phyloP scores from a whole-genome alignment of 2,113 vertebrate genomes.

The Lepus europaeus region DNA sequence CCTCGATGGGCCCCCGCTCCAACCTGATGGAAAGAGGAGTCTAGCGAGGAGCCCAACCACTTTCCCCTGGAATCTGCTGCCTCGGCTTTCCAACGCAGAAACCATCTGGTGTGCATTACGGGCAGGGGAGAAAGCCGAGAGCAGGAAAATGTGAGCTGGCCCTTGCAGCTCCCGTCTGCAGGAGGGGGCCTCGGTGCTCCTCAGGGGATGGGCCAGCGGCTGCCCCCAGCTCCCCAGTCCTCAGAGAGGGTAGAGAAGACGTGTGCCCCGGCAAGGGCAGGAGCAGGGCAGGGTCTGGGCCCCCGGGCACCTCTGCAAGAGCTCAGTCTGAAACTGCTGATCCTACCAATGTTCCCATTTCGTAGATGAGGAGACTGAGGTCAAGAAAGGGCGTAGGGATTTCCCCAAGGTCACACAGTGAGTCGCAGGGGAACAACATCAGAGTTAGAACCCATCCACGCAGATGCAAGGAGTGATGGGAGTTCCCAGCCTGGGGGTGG shows the following conservation, averaged over 20 bases:
- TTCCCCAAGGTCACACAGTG: conserved; percentile 62
- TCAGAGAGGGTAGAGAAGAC: not conserved
- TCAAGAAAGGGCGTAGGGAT: conserved; percentile 58
- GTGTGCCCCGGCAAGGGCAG: not conserved
- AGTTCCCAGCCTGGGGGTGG: not conserved
- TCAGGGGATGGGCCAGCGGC: not conserved
- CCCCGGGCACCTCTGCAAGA: not conserved
- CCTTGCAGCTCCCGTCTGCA: conserved; percentile 48
- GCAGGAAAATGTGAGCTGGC: conserved; percentile 73
- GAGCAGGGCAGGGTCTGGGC: not conserved
- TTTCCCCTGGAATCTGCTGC: conserved; percentile 83
- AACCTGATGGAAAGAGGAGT: conserved; percentile 64
- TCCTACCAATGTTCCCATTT: not conserved
- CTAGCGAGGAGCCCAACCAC: conserved; percentile 80
- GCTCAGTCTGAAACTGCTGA: not conserved
- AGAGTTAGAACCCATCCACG: not conserved
- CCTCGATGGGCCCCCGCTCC: conserved; percentile 42
- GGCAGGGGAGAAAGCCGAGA: conserved; percentile 70
- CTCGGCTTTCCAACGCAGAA: conserved; percentile 70
- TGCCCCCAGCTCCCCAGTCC: not conserved
- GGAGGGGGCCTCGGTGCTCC: conserved; percentile 5
- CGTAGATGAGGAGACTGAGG: not conserved
- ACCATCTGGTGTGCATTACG: conserved; percentile 84
- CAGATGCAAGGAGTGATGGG: accelerated
- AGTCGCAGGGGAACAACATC: not conserved